Evolutionary conservation across 2,113 vertebrate species (phyloP).

Genomic region (Cololabis saira): DNA sequence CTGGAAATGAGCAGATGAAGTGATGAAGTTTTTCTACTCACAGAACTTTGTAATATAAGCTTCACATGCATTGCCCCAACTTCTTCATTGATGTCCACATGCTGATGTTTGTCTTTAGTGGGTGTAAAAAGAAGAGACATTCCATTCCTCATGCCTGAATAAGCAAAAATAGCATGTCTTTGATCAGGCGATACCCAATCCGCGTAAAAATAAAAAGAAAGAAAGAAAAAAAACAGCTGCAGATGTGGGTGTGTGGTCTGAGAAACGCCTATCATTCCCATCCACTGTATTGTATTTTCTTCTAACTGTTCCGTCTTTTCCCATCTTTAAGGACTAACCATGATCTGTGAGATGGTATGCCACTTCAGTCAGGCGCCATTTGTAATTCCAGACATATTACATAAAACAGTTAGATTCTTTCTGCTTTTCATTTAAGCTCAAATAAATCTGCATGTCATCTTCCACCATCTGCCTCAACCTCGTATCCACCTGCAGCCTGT

Average conservation of each 20-base stretch:
- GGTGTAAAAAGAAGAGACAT: conserved; percentile 10
- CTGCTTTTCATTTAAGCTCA: conserved; percentile 40
- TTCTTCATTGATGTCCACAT: conserved; percentile 18
- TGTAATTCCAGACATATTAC: conserved; percentile 58
- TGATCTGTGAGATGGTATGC: conserved; percentile 42
- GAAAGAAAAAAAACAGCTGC: not conserved
- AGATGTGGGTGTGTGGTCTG: conserved; percentile 60
- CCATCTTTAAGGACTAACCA: conserved; percentile 40
- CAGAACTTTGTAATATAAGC: conserved; percentile 5
- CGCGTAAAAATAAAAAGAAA: conserved; percentile 9
- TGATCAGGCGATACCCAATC: conserved; percentile 40
- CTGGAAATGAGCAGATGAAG: conserved; percentile 21
- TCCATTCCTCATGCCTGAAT: conserved; percentile 23
- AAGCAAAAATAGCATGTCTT: conserved; percentile 38
- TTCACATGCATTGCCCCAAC: not conserved
- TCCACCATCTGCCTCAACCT: conserved; percentile 23
- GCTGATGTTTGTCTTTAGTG: conserved; percentile 14
- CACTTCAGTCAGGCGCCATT: conserved; percentile 32
- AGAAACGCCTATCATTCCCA: conserved; percentile 13
- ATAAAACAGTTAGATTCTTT: conserved; percentile 60
- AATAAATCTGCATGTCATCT: conserved; percentile 59
- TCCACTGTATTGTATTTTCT: conserved; percentile 22
- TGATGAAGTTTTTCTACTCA: conserved; percentile 21
- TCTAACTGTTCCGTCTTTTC: conserved; percentile 24
- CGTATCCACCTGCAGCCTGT: conserved; percentile 24